These are phyloP conservation scores for Caretta caretta DNA, from an alignment of 2,113 vertebrate genomes.

Conservation along the genomic window DNA sequence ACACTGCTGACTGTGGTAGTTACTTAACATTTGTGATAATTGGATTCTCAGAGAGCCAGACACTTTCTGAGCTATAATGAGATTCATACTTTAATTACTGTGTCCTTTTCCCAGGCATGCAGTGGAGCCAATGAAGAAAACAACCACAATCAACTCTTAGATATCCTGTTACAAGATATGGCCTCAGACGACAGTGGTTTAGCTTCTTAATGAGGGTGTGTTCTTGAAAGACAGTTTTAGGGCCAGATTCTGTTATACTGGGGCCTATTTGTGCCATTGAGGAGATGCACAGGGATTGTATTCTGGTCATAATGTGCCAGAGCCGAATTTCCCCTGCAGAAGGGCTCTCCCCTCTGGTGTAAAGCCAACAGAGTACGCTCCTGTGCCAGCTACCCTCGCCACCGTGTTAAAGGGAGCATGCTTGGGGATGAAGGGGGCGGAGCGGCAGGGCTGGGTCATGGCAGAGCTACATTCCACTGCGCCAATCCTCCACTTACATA, in stretches of 20 bases:
- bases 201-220: slow-evolving; percentile 52
- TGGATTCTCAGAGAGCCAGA: slow-evolving; percentile 73
- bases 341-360: background rate
- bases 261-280: slow-evolving; percentile 12
- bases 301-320: slow-evolving; percentile 4
- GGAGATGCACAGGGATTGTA: background rate
- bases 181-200: background rate
- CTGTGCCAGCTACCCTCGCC: background rate
- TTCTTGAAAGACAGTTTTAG: slow-evolving; percentile 41
- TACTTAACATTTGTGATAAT: slow-evolving; percentile 62
- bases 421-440: background rate
- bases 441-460: rapidly evolving
- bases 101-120: slow-evolving; percentile 64
- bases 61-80: slow-evolving; percentile 68
- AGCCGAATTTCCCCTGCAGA: background rate
- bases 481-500: background rate
- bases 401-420: background rate
- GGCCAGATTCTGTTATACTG: background rate
- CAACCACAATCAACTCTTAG: slow-evolving; percentile 58
- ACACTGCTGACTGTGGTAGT: slow-evolving; percentile 41
- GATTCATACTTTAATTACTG: slow-evolving; percentile 73
- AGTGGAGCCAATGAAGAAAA: slow-evolving; percentile 54
- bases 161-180: slow-evolving; percentile 30
- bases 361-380: background rate
- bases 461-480: background rate